Base-by-base conservation (phyloP, 2,888 invertebrate genomes). In the Brachypterus glaber region DNA sequence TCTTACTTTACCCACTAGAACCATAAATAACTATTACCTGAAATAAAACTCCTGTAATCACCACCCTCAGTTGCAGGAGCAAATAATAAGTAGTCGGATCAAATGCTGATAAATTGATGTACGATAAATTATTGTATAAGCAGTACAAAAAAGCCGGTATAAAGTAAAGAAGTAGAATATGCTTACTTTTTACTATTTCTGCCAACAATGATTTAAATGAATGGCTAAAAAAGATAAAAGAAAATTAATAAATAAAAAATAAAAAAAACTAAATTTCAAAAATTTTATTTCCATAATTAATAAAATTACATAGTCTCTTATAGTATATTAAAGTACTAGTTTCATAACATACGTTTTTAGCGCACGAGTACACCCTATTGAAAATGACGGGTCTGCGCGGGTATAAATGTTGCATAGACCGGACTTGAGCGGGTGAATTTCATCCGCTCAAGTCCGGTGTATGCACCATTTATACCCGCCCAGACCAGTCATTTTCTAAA, bases 31-130 rank as follows among this genome's bases (percentile, higher is more conserved):
- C 12, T 27, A 11, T 60, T 71, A 90, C 90, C 77, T 93, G 92
- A 68, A 89, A 95, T 29, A 93, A 70, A 37, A 95, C 67, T 21
- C 92, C 95, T 3, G 93, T 95, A 4, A 93, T 74, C 12, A 95
- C 91, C 24, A 95, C 92, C 54, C 95, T 72, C 49, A 95, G 77
- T 63, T 95, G 93, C 4, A 95, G 69, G 29, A 95, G 65, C 39
- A 95, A 71, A 63, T 86, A 92, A 62, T 95, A 95, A 0, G 93
- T 91, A 1, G 95, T 93, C 1, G 95, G 93, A 63, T 95, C 95
- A 67, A 91, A 95, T 36, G 77, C 78, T 8, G 88, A 82, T 52
- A 95, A 71, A 69, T 93, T 95, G 35, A 87, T 71, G 67, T 92
- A 95, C 17, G 91, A 79, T 55, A 96, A 72, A 69, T 95, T 95